Evolutionary conservation across 2,797 vertebrate species (phyloP).

Genomic region (Steatocranus sp.): DNA sequence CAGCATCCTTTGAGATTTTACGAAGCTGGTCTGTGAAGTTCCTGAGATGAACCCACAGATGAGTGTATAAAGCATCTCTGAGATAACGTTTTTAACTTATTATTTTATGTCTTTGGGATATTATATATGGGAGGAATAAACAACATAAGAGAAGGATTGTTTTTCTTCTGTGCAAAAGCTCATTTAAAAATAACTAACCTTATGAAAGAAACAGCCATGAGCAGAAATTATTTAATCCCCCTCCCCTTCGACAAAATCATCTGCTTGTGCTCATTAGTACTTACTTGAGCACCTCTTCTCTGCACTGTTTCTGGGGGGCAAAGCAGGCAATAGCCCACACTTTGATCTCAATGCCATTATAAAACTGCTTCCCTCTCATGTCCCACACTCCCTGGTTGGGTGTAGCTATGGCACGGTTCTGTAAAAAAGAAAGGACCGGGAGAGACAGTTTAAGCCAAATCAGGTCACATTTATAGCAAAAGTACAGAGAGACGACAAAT

Average conservation of each 20-base stretch:
- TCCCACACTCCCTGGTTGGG: conserved; percentile 99
- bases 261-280: conserved; percentile 43
- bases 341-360: conserved; percentile 99
- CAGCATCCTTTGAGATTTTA: conserved; percentile 98
- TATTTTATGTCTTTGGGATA: not conserved
- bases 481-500: not conserved
- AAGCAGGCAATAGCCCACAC: conserved; percentile 99
- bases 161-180: not conserved
- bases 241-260: not conserved
- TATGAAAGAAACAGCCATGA: not conserved
- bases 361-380: conserved; percentile 99
- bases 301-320: conserved; percentile 97
- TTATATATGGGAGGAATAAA: not conserved
- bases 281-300: conserved; percentile 99
- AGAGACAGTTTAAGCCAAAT: not conserved
- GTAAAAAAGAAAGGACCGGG: conserved; percentile 30
- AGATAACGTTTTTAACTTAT: not conserved
- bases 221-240: not conserved
- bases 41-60: conserved; percentile 64
- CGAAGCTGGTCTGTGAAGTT: conserved; percentile 97
- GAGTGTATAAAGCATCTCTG: not conserved
- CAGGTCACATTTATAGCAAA: not conserved
- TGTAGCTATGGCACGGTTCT: conserved; percentile 98
- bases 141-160: not conserved
- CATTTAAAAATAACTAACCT: not conserved